These are phyloP conservation scores for Microtus pennsylvanicus DNA, from an alignment of 2,113 vertebrate species.

Conservation along the genomic window DNA sequence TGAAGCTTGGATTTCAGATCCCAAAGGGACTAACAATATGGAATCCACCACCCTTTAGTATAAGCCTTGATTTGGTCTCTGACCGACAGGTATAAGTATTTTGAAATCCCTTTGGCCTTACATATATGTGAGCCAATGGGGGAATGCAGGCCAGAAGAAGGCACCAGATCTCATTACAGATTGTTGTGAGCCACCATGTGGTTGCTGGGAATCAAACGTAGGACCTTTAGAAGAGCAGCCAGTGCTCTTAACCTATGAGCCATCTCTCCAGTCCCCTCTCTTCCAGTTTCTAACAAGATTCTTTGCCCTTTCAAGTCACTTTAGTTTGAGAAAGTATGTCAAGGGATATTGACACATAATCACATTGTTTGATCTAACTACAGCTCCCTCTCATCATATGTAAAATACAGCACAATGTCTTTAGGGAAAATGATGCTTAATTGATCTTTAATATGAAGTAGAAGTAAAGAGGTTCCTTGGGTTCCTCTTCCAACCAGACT, in stretches of 20 bases:
- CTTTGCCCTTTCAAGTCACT: background rate
- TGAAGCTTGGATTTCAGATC: background rate
- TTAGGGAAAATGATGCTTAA: background rate
- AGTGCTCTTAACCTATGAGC: no score
- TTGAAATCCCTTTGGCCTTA: background rate
- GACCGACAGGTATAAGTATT: background rate
- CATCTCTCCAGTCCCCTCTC: no score
- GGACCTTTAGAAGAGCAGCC: no score
- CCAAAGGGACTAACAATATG: background rate
- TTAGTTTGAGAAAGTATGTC: background rate
- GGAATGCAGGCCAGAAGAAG: no score
- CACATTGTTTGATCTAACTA: slow-evolving; percentile 14
- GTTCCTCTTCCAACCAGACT: background rate
- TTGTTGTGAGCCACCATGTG: no score
- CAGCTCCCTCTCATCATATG: background rate
- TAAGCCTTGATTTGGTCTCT: background rate
- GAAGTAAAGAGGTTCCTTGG: background rate
- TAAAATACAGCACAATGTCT: background rate
- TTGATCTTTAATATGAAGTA: slow-evolving; percentile 1
- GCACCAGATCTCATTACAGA: no score
- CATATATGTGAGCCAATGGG: background rate
- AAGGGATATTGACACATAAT: background rate
- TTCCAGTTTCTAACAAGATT: background rate
- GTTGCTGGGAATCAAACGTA: no score
- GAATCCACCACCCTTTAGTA: background rate